Conservation (phyloP, 2,113 vertebrate genomes). For the Sturnus vulgaris region DNA sequence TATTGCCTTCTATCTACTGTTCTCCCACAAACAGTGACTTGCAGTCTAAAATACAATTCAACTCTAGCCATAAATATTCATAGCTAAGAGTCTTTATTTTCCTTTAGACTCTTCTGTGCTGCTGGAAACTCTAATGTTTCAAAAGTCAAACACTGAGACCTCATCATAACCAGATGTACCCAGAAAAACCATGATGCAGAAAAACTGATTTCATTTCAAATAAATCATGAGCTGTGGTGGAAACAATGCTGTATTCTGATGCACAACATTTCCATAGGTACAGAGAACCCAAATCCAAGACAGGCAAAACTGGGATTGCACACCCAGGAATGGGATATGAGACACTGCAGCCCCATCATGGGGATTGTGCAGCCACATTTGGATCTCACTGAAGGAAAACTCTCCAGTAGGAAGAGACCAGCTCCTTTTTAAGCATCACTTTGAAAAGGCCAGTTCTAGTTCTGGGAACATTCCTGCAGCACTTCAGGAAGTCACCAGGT, state of each 20-base stretch:
- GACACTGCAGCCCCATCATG: rapidly evolving
- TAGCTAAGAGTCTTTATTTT: background rate
- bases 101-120: background rate
- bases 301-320: background rate
- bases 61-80: conserved; percentile 22
- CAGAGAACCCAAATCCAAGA: background rate
- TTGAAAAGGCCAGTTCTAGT: background rate
- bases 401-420: background rate
- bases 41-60: background rate
- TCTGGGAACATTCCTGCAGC: background rate
- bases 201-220: background rate
- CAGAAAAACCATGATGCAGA: background rate
- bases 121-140: background rate
- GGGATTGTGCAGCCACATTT: rapidly evolving
- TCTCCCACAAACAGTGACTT: background rate
- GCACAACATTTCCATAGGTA: background rate
- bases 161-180: background rate
- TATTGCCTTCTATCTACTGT: background rate
- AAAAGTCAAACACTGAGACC: background rate
- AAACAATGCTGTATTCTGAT: background rate
- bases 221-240: background rate
- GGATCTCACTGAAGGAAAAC: background rate
- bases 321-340: background rate
- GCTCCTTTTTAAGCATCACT: background rate
- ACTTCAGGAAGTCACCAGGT: background rate